phyloP scores from a whole-genome alignment of 2,888 invertebrate genomes.

The Nemoura dubitans region DNA sequence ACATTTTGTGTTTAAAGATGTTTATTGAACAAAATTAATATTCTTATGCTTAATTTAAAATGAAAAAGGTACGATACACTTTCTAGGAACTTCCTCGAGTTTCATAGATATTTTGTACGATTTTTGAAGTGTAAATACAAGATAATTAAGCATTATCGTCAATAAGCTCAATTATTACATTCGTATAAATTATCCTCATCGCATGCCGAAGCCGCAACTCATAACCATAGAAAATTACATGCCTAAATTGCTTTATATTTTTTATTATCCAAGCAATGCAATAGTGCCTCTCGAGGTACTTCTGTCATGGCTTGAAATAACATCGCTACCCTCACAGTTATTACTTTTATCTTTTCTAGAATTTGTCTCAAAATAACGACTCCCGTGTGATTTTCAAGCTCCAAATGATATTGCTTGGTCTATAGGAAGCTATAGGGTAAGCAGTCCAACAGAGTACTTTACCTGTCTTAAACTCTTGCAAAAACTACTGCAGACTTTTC shows the following conservation, averaged over 20 bases:
- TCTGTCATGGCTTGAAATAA: neutral
- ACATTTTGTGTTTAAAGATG: neutral
- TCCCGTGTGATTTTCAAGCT: neutral
- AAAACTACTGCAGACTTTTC: neutral
- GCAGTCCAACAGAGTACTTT: neutral
- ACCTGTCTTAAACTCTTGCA: neutral
- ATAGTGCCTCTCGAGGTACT: neutral
- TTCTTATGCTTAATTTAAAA: neutral
- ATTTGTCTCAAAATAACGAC: too few species aligned
- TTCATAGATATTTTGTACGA: neutral
- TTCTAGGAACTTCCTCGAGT: neutral
- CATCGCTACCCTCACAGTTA: too few species aligned
- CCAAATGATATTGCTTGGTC: neutral
- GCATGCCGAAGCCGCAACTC: neutral
- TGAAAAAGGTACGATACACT: neutral
- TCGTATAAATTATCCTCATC: neutral
- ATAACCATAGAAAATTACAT: neutral
- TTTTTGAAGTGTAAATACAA: neutral
- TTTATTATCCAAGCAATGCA: neutral
- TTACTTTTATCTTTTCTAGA: too few species aligned
- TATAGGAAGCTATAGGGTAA: neutral
- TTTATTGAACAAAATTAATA: slow-evolving; percentile 7
- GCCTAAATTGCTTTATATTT: neutral
- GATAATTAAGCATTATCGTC: neutral
- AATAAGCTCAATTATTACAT: neutral